phyloP scores from a whole-genome alignment of 2,113 vertebrate genomes.

The Syngnathus typhle region DNA sequence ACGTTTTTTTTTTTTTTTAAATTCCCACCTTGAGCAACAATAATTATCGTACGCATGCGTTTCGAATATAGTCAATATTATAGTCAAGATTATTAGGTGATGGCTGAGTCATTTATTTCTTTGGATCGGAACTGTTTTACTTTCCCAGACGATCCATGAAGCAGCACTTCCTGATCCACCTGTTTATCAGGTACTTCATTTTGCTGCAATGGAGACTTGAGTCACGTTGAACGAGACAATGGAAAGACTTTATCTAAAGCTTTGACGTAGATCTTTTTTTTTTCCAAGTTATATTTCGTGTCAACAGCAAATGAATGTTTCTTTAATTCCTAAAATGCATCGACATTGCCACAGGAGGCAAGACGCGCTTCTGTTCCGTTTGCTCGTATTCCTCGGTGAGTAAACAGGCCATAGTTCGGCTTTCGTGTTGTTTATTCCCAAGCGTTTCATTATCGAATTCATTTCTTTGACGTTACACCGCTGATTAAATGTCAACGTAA shows the following conservation, averaged over 20 bases:
- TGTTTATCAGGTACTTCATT: slow-evolving; percentile 52
- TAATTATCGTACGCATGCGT: not conserved
- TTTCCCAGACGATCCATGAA: not conserved
- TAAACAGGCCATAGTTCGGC: slow-evolving; percentile 17
- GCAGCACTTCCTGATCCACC: slow-evolving; percentile 62
- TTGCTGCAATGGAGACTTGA: not conserved
- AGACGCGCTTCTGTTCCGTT: slow-evolving; percentile 17
- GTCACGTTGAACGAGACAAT: slow-evolving; percentile 31
- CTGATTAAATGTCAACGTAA: not conserved
- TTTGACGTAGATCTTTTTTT: slow-evolving; percentile 25
- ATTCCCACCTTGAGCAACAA: no score
- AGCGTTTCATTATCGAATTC: not conserved
- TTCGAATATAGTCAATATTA: no score
- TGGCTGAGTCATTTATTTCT: no score
- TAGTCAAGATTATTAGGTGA: no score
- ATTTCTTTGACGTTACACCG: not conserved
- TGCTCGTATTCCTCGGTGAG: slow-evolving; percentile 50
- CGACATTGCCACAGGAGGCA: not conserved
- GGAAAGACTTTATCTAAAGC: slow-evolving; percentile 15
- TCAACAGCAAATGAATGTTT: not conserved
- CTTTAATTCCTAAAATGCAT: slow-evolving; percentile 33
- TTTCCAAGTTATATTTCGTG: not conserved
- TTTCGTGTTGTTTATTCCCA: not conserved
- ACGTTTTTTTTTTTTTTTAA: no score
- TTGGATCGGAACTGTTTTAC: no score